Percentiles rank a stretch among this genome's conserved stretches.
Conservation (phyloP, 2,888 invertebrate genomes). For the Cetonia aurata region DNA sequence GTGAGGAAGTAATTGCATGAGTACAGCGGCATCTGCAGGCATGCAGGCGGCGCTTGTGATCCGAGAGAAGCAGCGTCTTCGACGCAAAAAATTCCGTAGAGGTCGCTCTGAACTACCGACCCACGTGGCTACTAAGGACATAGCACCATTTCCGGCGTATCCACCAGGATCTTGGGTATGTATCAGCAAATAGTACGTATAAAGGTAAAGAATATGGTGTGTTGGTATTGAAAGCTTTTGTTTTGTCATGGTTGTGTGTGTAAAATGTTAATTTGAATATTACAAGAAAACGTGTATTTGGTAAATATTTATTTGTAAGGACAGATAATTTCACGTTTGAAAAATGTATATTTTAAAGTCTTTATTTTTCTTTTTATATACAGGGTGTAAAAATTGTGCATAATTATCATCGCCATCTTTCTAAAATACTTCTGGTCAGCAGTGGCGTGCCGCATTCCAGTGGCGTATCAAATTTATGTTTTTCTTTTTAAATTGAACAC, state of each 20-base stretch:
- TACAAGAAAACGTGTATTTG: no score
- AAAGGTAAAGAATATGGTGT: neutral
- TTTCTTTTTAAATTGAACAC: no score
- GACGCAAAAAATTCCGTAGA: constrained; percentile 82
- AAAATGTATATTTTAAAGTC: no score
- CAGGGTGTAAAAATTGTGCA: no score
- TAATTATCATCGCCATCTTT: no score
- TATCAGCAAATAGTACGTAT: constrained; percentile 44
- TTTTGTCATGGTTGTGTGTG: neutral
- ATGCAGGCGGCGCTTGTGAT: constrained; percentile 96
- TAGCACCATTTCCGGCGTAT: constrained; percentile 89
- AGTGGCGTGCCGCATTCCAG: no score
- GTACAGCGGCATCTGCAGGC: constrained; percentile 72
- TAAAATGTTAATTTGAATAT: neutral
- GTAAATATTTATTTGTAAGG: no score
- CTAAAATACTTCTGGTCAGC: no score
- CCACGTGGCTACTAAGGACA: constrained; percentile 88
- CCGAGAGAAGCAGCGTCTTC: constrained; percentile 89
- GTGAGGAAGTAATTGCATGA: constrained; percentile 62
- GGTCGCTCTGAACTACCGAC: constrained; percentile 86
- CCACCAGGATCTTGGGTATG: constrained; percentile 74
- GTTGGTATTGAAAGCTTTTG: constrained; percentile 11
- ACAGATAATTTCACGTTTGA: no score
- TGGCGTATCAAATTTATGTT: no score
- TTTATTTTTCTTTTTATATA: no score